These are phyloP conservation scores for Takifugu bimaculatus DNA, from an alignment of 2,113 vertebrate genomes.

Conservation along the genomic window DNA sequence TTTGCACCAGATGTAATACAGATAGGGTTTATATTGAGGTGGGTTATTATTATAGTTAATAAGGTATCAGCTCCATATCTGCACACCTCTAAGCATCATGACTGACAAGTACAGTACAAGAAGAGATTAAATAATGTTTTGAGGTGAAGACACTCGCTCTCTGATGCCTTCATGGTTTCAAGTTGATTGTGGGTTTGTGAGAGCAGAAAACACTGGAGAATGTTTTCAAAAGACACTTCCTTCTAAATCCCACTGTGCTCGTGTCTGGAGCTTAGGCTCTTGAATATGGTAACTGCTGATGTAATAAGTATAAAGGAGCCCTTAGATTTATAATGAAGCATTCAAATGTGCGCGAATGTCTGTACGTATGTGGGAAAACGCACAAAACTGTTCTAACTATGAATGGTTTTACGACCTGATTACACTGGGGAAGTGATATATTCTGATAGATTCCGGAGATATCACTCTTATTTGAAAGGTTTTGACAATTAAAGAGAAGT, in stretches of 20 bases:
- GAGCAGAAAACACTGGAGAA: slow-evolving; percentile 21
- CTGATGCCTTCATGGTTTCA: slow-evolving; percentile 64
- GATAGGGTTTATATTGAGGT: slow-evolving; percentile 5
- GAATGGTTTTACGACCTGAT: no score
- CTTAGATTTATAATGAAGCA: slow-evolving; percentile 38
- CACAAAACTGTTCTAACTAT: no score
- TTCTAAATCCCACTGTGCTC: not conserved
- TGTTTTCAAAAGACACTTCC: no score
- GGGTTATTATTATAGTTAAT: no score
- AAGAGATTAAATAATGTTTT: slow-evolving; percentile 32
- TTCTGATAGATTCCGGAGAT: no score
- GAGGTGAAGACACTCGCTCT: slow-evolving; percentile 20
- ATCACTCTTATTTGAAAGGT: no score
- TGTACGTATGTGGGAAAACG: not conserved
- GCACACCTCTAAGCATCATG: slow-evolving; percentile 22
- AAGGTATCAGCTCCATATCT: slow-evolving; percentile 37
- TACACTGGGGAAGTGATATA: no score
- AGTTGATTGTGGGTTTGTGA: slow-evolving; percentile 34
- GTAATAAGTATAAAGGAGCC: slow-evolving; percentile 58
- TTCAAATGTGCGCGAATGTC: slow-evolving; percentile 21
- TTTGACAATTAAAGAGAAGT: no score
- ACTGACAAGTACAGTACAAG: slow-evolving; percentile 19
- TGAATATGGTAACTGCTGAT: slow-evolving; percentile 56
- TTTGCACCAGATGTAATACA: slow-evolving; percentile 28
- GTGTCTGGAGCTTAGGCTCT: slow-evolving; percentile 50